phyloP scores from a whole-genome alignment of 2,113 vertebrate species.

The Vulpes ferrilata region DNA sequence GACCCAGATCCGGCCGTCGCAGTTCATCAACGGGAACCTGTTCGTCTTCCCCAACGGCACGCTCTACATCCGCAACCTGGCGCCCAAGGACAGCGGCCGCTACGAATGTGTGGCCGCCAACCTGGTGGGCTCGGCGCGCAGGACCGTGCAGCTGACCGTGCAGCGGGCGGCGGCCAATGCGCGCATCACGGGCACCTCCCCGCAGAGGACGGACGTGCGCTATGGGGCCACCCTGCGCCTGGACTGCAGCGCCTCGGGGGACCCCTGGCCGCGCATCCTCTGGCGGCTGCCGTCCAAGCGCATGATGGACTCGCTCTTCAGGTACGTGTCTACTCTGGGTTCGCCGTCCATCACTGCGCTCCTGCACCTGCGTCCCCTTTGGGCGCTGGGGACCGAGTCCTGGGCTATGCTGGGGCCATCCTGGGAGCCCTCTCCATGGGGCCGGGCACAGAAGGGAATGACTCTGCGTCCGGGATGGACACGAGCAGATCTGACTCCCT shows the following conservation, averaged over 20 bases:
- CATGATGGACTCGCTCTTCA: slow-evolving; percentile 93
- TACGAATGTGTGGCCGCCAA: slow-evolving; percentile 94
- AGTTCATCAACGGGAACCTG: slow-evolving; percentile 89
- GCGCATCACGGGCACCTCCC: slow-evolving; percentile 90
- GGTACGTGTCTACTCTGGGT: slow-evolving; percentile 82
- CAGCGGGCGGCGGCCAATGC: slow-evolving; percentile 87
- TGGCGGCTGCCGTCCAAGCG: slow-evolving; percentile 96
- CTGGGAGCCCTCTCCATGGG: neutral
- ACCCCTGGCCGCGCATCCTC: slow-evolving; percentile 93
- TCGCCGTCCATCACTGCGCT: accelerated
- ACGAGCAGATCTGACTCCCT: accelerated
- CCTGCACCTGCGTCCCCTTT: accelerated
- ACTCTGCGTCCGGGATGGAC: accelerated
- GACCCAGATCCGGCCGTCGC: slow-evolving; percentile 89
- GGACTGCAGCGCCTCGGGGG: slow-evolving; percentile 92
- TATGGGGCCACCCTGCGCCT: slow-evolving; percentile 91
- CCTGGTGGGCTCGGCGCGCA: slow-evolving; percentile 88
- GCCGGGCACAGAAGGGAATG: accelerated
- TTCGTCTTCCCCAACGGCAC: slow-evolving; percentile 96
- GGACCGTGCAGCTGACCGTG: slow-evolving; percentile 87
- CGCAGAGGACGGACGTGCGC: slow-evolving; percentile 89
- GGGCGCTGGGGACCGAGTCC: neutral
- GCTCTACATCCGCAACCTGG: slow-evolving; percentile 88
- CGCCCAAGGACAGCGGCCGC: slow-evolving; percentile 87
- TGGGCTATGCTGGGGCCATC: too few species aligned